These are phyloP conservation scores for Pyrocephalus nanus DNA, from an alignment of 2,797 vertebrate species.

Conservation along the genomic window DNA sequence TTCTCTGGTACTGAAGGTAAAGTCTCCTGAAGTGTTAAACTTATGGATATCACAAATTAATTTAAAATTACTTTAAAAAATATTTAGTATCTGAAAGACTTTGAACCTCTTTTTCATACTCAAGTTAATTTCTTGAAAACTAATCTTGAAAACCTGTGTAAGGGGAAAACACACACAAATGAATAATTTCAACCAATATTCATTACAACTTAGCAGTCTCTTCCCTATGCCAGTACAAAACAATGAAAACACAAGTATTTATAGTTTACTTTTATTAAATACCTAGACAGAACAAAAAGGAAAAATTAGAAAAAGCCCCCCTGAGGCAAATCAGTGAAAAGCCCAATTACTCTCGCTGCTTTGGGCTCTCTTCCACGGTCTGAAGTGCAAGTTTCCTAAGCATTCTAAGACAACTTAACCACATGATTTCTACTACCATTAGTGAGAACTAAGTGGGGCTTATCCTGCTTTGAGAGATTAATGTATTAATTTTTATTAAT, in stretches of 20 bases:
- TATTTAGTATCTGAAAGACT: not conserved
- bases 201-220: not conserved
- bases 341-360: not conserved
- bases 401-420: not conserved
- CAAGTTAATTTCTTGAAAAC: not conserved
- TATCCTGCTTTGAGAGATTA: conserved; percentile 42
- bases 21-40: not conserved
- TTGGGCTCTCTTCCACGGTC: not conserved
- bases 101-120: not conserved
- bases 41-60: not conserved
- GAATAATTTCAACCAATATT: not conserved
- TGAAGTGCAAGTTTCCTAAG: not conserved
- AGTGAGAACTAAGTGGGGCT: not conserved
- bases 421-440: conserved; percentile 2
- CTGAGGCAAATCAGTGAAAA: not conserved
- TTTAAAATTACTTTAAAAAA: not conserved
- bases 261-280: not conserved
- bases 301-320: not conserved
- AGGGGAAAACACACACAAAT: not conserved
- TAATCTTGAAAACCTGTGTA: not conserved
- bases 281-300: not conserved
- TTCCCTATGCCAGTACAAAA: not conserved
- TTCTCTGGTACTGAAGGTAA: not conserved
- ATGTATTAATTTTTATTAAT: not conserved
- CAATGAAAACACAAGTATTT: not conserved